Percentiles rank a stretch among this genome's conserved stretches.
Conservation (phyloP, 2,797 vertebrate genomes). For the Sternotherus odoratus region DNA sequence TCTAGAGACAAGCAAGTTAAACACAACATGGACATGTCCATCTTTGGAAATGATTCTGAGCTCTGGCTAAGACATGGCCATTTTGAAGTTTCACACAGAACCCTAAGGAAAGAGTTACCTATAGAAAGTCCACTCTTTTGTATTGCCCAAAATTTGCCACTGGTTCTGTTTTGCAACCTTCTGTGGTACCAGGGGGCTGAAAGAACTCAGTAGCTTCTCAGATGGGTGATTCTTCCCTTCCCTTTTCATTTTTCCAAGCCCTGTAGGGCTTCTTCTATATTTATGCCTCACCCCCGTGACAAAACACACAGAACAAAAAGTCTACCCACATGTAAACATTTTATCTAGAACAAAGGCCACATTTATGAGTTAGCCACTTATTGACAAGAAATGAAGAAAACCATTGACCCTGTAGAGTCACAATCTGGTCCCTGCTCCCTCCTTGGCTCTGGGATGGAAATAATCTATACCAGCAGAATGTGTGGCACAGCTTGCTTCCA, state of each 20-base stretch:
- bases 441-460: neutral
- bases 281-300: neutral
- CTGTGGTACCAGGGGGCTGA: neutral
- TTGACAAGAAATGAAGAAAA: neutral
- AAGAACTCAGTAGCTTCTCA: neutral
- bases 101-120: neutral
- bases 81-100: neutral
- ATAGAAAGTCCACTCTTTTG: neutral
- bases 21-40: neutral
- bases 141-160: no score
- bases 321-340: neutral
- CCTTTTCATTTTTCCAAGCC: neutral
- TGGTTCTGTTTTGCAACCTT: neutral
- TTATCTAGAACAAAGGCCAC: neutral
- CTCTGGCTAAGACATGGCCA: neutral
- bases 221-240: neutral
- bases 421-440: neutral
- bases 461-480: neutral
- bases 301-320: no score
- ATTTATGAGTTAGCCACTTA: neutral
- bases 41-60: neutral
- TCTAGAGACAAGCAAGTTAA: neutral
- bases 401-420: slow-evolving; percentile 1
- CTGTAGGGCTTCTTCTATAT: neutral
- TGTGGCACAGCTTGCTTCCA: neutral